phyloP scores from a whole-genome alignment of 2,888 invertebrate species.

The Cordilura impudica region DNA sequence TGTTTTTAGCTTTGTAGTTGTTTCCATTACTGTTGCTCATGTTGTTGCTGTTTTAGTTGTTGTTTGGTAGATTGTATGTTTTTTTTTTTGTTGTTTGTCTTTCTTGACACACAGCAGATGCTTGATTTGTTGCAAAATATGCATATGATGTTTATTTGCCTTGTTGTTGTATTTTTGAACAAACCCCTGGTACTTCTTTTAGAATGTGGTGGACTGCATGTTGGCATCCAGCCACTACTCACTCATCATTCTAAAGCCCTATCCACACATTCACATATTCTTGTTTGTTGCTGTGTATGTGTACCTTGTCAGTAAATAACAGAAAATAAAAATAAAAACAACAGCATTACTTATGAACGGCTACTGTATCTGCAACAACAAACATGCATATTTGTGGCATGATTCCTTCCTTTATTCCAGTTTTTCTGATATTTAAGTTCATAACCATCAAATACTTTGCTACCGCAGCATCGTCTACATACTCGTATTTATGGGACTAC shows the following conservation, averaged over 20 bases:
- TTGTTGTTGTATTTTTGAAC: constrained; percentile 19
- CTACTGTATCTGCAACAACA: constrained; percentile 40
- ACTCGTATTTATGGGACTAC: neutral
- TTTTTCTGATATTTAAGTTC: neutral
- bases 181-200: constrained; percentile 31
- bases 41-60: neutral
- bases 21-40: neutral
- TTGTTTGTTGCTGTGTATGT: no score
- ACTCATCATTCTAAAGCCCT: neutral
- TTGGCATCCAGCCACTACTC: constrained; percentile 48
- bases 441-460: no score
- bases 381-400: constrained; percentile 55
- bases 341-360: neutral
- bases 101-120: constrained; percentile 61
- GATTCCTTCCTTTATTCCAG: constrained; percentile 43
- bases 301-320: neutral
- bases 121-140: constrained; percentile 74
- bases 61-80: neutral
- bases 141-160: constrained; percentile 67
- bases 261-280: neutral
- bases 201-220: constrained; percentile 43
- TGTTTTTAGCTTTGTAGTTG: neutral
- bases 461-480: no score
- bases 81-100: constrained; percentile 7
- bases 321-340: neutral